These are phyloP conservation scores for Eurosta solidaginis DNA, from an alignment of 1,140 invertebrate species.

Conservation along the genomic window DNA sequence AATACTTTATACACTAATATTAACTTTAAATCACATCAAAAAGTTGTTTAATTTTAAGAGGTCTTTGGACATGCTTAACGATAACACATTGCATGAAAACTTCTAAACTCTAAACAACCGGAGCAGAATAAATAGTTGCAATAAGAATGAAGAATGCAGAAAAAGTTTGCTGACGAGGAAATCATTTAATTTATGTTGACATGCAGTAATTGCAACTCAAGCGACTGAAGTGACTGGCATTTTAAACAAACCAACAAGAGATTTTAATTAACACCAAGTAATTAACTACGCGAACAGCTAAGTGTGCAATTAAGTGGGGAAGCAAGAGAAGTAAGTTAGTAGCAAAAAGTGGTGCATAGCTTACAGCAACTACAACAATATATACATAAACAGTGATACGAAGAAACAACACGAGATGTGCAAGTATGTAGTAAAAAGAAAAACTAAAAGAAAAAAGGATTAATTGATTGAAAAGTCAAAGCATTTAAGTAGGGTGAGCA, in stretches of 20 bases:
- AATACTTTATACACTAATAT: no score
- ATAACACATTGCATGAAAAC: neutral
- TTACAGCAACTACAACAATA: neutral
- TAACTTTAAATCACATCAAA: no score
- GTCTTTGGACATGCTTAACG: no score
- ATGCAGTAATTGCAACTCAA: constrained; percentile 20
- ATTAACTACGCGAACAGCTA: constrained; percentile 13
- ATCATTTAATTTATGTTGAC: constrained; percentile 16
- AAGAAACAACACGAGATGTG: no score
- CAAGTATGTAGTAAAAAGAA: neutral
- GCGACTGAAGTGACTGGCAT: constrained; percentile 12
- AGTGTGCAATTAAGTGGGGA: neutral
- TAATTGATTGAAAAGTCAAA: constrained; percentile 12
- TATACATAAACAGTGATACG: neutral
- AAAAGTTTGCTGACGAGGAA: neutral
- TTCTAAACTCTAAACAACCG: neutral
- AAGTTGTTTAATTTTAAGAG: no score
- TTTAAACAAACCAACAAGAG: constrained; percentile 20
- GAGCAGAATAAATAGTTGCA: neutral
- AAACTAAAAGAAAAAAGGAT: neutral
- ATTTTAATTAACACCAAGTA: constrained; percentile 27
- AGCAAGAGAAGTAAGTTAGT: neutral
- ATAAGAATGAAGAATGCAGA: neutral
- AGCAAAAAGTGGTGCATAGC: no score
- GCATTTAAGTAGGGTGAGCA: neutral